Evolutionary conservation across 2,113 vertebrate species (phyloP).

Genomic region (Aplodontia rufa): DNA sequence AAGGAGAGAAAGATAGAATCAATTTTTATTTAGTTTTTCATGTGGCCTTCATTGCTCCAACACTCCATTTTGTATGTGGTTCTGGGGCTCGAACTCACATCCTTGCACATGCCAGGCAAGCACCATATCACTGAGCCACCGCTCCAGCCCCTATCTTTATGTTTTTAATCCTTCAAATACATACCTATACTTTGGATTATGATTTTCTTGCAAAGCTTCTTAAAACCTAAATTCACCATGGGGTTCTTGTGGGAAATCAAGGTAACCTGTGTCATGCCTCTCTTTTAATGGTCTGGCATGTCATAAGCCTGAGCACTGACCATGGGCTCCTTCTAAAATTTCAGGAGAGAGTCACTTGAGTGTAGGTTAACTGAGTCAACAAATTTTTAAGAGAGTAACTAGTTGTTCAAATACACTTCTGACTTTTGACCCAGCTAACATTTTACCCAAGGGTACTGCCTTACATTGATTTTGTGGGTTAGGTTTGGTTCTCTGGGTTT

Average conservation of each 20-base stretch:
- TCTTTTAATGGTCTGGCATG: not conserved
- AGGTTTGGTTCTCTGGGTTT: not conserved
- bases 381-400: not conserved
- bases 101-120: no score
- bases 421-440: not conserved
- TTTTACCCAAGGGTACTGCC: not conserved
- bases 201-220: constrained; percentile 21
- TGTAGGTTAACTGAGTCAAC: not conserved
- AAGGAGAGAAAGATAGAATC: no score
- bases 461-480: not conserved
- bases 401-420: not conserved
- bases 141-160: no score
- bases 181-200: not conserved
- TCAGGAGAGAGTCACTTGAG: not conserved
- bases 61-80: no score
- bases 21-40: no score
- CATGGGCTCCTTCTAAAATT: not conserved
- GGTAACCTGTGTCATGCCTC: not conserved
- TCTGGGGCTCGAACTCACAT: no score
- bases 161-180: not conserved
- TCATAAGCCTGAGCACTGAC: no score
- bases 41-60: no score
- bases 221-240: not conserved
- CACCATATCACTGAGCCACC: no score
- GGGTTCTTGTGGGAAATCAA: not conserved